Conservation (phyloP, 2,113 vertebrate species). For the Eolophus roseicapilla region DNA sequence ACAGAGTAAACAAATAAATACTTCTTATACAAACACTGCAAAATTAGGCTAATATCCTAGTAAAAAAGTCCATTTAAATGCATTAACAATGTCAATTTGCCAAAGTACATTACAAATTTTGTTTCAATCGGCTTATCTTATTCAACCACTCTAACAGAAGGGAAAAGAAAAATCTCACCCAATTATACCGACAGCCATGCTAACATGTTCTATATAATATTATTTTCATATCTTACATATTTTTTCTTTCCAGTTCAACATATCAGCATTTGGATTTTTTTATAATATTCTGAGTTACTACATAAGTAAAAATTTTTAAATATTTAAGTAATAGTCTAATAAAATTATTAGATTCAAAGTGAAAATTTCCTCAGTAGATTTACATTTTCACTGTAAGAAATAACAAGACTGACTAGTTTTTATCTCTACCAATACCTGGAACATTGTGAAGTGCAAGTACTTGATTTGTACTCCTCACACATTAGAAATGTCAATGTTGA, state of each 20-base stretch:
- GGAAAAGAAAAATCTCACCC: background rate
- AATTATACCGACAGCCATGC: background rate
- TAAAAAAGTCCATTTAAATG: slow-evolving; percentile 66
- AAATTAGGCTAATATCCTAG: slow-evolving; percentile 21
- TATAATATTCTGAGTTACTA: background rate
- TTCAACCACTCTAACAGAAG: background rate
- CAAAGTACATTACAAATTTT: slow-evolving; percentile 28
- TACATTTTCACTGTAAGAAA: background rate
- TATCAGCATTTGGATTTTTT: background rate
- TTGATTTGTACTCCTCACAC: background rate
- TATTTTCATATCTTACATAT: background rate
- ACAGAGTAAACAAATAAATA: slow-evolving; percentile 15
- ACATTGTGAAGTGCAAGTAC: background rate
- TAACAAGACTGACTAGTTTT: background rate
- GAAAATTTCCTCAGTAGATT: background rate
- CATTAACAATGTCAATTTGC: slow-evolving; percentile 42
- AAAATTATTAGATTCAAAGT: background rate
- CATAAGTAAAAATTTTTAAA: background rate
- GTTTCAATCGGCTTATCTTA: slow-evolving; percentile 27
- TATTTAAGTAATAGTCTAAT: background rate
- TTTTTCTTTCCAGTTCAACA: background rate
- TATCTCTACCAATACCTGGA: background rate
- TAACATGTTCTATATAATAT: background rate
- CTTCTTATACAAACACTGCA: slow-evolving; percentile 54
- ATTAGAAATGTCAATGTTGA: background rate